Conservation (phyloP, 2,797 vertebrate genomes). For the Gymnocypris eckloni region DNA sequence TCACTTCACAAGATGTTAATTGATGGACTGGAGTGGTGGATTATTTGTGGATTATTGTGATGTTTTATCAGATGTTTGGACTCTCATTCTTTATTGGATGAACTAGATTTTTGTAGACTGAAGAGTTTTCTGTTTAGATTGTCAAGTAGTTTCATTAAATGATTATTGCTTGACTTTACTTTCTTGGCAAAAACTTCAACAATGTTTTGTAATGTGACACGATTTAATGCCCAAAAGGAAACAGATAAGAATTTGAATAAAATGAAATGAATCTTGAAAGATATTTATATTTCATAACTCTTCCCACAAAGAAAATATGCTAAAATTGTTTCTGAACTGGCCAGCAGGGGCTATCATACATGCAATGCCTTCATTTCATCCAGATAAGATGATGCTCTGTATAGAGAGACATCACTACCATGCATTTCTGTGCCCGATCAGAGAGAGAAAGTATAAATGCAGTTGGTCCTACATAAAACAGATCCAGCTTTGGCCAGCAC, state of each 20-base stretch:
- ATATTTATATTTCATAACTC: not conserved
- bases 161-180: not conserved
- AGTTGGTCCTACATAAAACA: not conserved
- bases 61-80: too few species aligned
- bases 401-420: not conserved
- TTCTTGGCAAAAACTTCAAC: not conserved
- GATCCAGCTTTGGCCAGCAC: not conserved
- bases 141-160: not conserved
- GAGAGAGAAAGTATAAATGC: not conserved
- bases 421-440: not conserved
- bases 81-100: not conserved
- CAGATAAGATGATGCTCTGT: not conserved
- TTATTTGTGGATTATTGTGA: not conserved
- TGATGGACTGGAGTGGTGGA: too few species aligned
- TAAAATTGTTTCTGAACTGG: not conserved
- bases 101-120: not conserved
- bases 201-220: not conserved
- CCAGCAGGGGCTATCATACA: not conserved
- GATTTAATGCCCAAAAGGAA: not conserved
- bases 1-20: too few species aligned
- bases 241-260: not conserved
- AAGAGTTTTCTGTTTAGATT: not conserved
- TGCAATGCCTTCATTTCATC: not conserved
- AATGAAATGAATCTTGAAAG: not conserved
- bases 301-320: not conserved